Conservation (phyloP, 2,888 invertebrate genomes). For the Eremobia ochroleuca region DNA sequence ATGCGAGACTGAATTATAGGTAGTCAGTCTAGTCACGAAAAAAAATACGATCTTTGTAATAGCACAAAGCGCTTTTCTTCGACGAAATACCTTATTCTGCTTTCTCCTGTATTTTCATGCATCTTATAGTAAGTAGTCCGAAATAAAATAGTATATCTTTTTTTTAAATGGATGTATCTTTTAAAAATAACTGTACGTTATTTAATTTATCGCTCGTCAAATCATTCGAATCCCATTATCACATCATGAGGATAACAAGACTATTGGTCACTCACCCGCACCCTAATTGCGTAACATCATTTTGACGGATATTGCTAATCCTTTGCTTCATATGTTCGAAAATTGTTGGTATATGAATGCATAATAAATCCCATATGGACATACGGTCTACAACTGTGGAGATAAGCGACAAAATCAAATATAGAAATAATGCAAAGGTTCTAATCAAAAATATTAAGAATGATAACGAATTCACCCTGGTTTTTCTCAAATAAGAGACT, state of each 20-base stretch:
- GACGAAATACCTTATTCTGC: not conserved
- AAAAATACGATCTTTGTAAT: not conserved
- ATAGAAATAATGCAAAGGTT: no score
- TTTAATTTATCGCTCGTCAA: not conserved
- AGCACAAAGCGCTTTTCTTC: not conserved
- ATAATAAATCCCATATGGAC: no score
- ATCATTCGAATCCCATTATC: not conserved
- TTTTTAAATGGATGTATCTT: no score
- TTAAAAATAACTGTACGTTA: not conserved
- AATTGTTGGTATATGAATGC: no score
- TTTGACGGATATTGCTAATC: not conserved
- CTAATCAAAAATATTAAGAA: conserved; percentile 1
- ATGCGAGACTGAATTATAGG: not conserved
- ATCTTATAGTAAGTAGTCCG: not conserved
- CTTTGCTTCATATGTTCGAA: not conserved
- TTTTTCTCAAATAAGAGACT: not conserved
- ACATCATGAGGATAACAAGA: not conserved
- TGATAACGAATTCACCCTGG: not conserved
- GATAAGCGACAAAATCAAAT: no score
- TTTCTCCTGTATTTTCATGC: no score
- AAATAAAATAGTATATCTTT: not conserved
- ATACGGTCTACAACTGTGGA: no score
- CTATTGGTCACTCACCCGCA: not conserved
- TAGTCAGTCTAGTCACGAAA: not conserved
- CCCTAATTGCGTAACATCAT: no score